Percentiles rank a stretch among this genome's conserved stretches.
These are phyloP conservation scores for Torymus auratus DNA, from an alignment of 2,888 invertebrate genomes.

Conservation along the genomic window DNA sequence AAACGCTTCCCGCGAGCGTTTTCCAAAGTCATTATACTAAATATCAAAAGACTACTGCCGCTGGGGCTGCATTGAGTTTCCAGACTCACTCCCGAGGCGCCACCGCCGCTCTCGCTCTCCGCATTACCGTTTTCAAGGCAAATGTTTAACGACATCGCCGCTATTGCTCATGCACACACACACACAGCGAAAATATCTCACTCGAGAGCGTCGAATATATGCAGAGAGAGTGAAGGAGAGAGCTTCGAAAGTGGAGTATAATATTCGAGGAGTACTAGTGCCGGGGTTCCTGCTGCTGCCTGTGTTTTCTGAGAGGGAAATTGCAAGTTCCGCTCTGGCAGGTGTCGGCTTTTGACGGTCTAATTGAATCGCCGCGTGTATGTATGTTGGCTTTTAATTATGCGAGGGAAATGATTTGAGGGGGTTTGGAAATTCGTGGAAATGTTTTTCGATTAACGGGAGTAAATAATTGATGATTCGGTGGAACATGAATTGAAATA, in stretches of 20 bases:
- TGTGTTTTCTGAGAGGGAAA: background rate
- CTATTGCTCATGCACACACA: conserved; percentile 56
- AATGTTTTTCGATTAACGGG: too few species aligned
- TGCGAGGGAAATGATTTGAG: too few species aligned
- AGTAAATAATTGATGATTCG: too few species aligned
- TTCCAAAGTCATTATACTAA: background rate
- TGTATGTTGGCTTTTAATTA: too few species aligned
- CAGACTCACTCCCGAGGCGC: background rate
- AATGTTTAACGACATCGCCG: conserved; percentile 48
- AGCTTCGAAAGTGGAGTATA: too few species aligned
- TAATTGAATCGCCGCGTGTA: too few species aligned
- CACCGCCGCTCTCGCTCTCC: too few species aligned
- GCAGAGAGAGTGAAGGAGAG: too few species aligned
- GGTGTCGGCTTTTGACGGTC: conserved; percentile 6
- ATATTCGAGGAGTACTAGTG: too few species aligned
- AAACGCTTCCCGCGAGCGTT: background rate
- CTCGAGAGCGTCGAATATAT: too few species aligned
- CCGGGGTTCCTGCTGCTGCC: background rate
- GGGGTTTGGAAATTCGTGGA: too few species aligned
- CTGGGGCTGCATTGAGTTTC: background rate
- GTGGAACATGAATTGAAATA: too few species aligned
- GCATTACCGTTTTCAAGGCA: conserved; percentile 32
- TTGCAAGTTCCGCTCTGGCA: background rate
- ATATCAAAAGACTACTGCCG: background rate
- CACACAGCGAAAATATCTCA: background rate